Conservation (phyloP, 2,113 vertebrate species). For the Nanger granti region DNA sequence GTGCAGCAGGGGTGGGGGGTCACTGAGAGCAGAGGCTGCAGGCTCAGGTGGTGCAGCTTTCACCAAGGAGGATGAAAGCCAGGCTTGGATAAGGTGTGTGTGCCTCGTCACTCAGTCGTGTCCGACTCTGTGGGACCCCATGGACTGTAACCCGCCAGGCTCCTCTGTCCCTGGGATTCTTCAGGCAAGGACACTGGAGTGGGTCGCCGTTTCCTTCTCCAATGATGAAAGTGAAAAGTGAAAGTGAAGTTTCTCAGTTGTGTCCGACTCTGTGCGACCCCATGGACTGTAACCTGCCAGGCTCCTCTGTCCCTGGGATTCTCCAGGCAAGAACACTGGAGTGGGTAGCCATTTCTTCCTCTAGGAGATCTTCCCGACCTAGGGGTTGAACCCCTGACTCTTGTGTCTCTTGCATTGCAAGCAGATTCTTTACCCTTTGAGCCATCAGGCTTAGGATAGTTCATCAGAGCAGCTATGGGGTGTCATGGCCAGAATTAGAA, state of each 20-base stretch:
- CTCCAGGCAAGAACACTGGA: neutral
- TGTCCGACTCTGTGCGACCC: neutral
- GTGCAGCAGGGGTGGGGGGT: fast-evolving
- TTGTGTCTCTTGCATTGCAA: neutral
- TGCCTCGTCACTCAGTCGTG: neutral
- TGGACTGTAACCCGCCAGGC: neutral
- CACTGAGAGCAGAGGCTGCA: neutral
- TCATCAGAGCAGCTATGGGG: neutral
- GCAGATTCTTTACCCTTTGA: neutral
- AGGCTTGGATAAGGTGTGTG: neutral
- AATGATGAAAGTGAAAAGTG: too few species aligned
- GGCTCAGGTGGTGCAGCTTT: neutral
- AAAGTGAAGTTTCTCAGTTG: neutral
- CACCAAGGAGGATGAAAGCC: neutral
- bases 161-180: neutral
- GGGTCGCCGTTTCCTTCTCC: neutral
- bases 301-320: neutral
- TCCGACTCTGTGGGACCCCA: fast-evolving
- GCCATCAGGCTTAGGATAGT: neutral
- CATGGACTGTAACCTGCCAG: neutral
- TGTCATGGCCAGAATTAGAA: neutral
- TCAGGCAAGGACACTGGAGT: neutral
- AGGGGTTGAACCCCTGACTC: fast-evolving
- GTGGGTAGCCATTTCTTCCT: neutral
- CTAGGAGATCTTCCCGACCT: neutral